Percentiles rank a stretch among this genome's conserved stretches.
phyloP scores from a whole-genome alignment of 2,113 vertebrate genomes.

The Acrocephalus kingi region DNA sequence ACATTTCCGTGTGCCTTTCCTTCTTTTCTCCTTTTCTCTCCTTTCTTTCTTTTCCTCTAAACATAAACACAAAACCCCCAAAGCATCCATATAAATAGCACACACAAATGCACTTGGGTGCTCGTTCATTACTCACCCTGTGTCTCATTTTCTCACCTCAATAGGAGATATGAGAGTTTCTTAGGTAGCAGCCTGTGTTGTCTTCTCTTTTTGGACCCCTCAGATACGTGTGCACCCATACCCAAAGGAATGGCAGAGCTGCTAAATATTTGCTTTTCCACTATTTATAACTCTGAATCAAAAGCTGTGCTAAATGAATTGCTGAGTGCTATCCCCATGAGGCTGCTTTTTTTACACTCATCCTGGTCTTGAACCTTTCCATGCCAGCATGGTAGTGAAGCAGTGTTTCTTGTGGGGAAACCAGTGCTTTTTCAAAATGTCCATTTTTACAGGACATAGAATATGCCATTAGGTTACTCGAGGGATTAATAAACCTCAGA shows the following conservation, averaged over 20 bases:
- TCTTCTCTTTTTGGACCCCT: neutral
- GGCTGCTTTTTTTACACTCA: neutral
- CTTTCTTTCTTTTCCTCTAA: neutral
- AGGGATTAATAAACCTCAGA: conserved; percentile 44
- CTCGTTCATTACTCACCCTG: neutral
- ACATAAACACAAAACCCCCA: neutral
- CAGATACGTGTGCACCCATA: neutral
- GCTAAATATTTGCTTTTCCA: neutral
- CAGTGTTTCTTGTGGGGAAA: neutral
- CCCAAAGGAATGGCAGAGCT: neutral
- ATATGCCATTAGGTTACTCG: neutral
- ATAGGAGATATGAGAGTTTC: neutral
- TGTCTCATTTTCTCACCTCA: neutral
- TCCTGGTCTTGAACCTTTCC: neutral
- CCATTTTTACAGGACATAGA: neutral
- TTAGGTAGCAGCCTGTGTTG: neutral
- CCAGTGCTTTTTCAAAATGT: neutral
- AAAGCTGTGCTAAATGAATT: neutral
- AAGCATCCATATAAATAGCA: neutral
- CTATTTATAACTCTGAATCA: neutral
- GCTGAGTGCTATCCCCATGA: neutral
- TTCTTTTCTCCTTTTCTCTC: neutral
- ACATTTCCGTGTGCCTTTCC: neutral
- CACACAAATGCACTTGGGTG: neutral
- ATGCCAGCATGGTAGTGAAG: neutral